Conservation (phyloP, 2,113 vertebrate genomes). For the Urocynchramus pylzowi region DNA sequence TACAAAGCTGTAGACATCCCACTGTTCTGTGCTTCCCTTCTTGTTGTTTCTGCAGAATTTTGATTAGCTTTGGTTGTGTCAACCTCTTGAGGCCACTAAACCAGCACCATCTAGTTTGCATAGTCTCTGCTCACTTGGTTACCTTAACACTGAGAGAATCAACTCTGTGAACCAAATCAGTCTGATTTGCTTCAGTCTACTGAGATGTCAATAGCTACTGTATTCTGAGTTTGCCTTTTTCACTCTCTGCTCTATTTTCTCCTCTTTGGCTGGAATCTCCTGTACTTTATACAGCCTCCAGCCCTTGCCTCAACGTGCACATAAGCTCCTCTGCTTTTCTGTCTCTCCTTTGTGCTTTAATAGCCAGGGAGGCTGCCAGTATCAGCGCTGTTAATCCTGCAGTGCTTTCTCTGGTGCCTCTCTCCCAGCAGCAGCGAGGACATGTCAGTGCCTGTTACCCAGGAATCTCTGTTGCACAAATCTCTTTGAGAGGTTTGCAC, state of each 20-base stretch:
- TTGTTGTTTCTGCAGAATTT: not conserved
- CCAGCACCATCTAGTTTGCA: not conserved
- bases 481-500: not conserved
- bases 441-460: constrained; percentile 1
- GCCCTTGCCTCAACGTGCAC: constrained; percentile 6
- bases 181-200: not conserved
- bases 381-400: not conserved
- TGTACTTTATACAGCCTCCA: not conserved
- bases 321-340: not conserved
- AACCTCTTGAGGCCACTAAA: not conserved
- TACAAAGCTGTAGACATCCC: not conserved
- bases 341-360: not conserved
- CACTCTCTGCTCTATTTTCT: not conserved
- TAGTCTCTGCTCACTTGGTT: not conserved
- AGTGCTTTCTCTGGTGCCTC: not conserved
- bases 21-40: not conserved
- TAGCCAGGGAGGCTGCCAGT: not conserved
- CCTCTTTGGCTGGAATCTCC: not conserved
- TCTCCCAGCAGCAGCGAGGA: not conserved
- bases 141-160: not conserved
- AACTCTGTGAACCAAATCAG: not conserved
- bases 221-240: not conserved
- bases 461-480: not conserved
- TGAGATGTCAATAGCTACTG: not conserved
- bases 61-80: not conserved